A percentile compares a stretch with the other conserved stretches of the same genome.
Conservation (phyloP, 92 coral and sea anemone species). For the Epizoanthus rinbou region DNA sequence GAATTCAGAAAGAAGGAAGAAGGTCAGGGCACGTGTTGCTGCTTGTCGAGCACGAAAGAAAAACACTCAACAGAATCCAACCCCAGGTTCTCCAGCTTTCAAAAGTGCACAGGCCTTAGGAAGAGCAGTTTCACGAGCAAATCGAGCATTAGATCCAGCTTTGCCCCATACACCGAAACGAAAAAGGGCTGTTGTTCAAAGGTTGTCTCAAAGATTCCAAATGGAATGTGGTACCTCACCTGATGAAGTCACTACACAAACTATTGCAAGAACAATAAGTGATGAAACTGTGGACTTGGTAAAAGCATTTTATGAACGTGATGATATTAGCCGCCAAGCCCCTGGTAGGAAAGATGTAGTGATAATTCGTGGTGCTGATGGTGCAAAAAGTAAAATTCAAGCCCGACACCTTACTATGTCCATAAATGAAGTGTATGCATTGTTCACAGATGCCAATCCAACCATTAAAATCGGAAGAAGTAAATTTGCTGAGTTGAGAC, state of each 20-base stretch:
- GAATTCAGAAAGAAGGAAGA: conserved; percentile 42
- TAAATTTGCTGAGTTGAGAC: conserved; percentile 45
- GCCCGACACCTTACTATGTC: conserved; percentile 43
- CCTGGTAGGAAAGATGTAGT: conserved; percentile 53
- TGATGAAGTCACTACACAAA: conserved; percentile 39
- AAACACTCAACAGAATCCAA: conserved; percentile 43
- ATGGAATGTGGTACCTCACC: conserved; percentile 53
- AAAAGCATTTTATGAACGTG: conserved; percentile 39
- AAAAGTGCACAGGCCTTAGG: conserved; percentile 51
- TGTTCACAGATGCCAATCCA: conserved; percentile 50
- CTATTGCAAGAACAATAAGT: conserved; percentile 50
- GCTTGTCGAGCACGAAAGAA: conserved; percentile 45
- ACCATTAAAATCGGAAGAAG: conserved; percentile 37
- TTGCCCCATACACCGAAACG: conserved; percentile 45
- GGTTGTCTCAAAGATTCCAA: conserved; percentile 50
- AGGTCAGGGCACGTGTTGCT: conserved; percentile 49
- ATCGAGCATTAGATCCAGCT: conserved; percentile 28
- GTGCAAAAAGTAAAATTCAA: conserved; percentile 48
- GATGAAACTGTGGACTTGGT: conserved; percentile 39
- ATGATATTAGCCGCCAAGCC: conserved; percentile 52
- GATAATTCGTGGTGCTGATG: conserved; percentile 48
- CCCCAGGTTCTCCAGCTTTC: conserved; percentile 54
- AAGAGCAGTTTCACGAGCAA: conserved; percentile 50
- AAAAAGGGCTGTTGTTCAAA: conserved; percentile 48
- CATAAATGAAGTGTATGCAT: conserved; percentile 48